Evolutionary conservation across 2,888 invertebrate genomes (phyloP).

Genomic region (Acronicta alni): DNA sequence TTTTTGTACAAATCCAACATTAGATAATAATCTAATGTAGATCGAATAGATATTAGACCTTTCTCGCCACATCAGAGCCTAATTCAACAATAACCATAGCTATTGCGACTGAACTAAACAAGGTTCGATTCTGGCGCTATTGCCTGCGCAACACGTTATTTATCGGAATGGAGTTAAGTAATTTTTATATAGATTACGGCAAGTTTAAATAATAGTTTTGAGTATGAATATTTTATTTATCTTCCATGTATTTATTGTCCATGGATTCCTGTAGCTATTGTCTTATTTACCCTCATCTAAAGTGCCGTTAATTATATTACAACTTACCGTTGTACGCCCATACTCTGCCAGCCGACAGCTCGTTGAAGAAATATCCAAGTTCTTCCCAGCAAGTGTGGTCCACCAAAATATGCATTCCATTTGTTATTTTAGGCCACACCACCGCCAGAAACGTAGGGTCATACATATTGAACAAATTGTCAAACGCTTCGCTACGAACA

Average conservation of each 20-base stretch:
- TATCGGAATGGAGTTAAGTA: no score
- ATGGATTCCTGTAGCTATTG: constrained; percentile 30
- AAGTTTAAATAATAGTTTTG: background rate
- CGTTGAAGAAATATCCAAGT: constrained; percentile 78
- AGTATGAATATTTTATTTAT: constrained; percentile 5
- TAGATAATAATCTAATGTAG: no score
- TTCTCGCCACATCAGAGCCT: no score
- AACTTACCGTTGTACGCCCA: constrained; percentile 88
- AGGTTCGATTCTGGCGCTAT: no score
- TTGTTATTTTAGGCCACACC: constrained; percentile 83
- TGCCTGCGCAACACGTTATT: no score
- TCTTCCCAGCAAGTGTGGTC: constrained; percentile 82
- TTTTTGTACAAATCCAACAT: no score
- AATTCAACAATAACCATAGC: no score
- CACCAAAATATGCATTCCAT: constrained; percentile 78
- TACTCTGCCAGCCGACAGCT: constrained; percentile 78
- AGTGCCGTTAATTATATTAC: constrained; percentile 32
- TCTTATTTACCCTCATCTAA: constrained; percentile 24
- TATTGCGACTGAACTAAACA: no score
- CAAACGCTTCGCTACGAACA: constrained; percentile 73
- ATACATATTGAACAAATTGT: constrained; percentile 80
- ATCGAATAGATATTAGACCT: no score
- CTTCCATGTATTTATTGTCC: constrained; percentile 27
- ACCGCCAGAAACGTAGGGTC: constrained; percentile 81
- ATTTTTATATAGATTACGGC: background rate